A percentile compares a stretch with the other conserved stretches of the same genome.
Evolutionary conservation across 2,113 vertebrate species (phyloP).

Genomic region (Meriones unguiculatus): DNA sequence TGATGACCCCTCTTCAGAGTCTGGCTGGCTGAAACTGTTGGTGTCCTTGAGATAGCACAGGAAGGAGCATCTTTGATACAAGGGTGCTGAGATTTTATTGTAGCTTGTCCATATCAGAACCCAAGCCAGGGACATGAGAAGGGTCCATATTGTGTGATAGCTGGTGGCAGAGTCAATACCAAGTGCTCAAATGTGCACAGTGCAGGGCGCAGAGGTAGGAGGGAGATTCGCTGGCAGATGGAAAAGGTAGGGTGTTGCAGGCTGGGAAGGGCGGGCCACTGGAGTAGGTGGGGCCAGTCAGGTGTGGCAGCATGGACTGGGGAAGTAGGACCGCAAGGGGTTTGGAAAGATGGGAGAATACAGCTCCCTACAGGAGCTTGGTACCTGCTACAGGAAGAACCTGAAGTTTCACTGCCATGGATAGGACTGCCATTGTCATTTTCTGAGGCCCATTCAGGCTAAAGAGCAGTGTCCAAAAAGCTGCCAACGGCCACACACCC

Average conservation of each 20-base stretch:
- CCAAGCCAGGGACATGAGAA: not conserved
- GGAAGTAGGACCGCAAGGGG: accelerated
- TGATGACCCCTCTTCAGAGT: not conserved
- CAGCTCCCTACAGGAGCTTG: not conserved
- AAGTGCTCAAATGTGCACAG: accelerated
- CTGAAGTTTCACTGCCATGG: not conserved
- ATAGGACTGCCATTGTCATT: accelerated
- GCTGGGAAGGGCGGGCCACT: not conserved
- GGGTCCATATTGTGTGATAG: not conserved
- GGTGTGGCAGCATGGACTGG: not conserved
- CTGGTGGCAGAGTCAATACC: too few relatives aligned
- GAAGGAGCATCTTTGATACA: not conserved
- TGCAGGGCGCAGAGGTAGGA: not conserved
- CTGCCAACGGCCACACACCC: accelerated
- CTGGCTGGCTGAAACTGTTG: accelerated
- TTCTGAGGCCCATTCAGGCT: not conserved
- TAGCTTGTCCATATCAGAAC: not conserved
- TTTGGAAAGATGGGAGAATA: accelerated
- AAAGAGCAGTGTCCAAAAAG: not conserved
- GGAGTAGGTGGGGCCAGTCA: not conserved
- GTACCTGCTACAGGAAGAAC: not conserved
- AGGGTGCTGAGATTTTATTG: not conserved
- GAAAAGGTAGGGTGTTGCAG: not conserved
- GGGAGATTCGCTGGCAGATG: not conserved
- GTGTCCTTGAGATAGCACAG: not conserved